Evolutionary conservation across 1,140 invertebrate genomes (phyloP), one percentile per base, ranked within the genome.

Genomic region (Drosophila sproati): DNA sequence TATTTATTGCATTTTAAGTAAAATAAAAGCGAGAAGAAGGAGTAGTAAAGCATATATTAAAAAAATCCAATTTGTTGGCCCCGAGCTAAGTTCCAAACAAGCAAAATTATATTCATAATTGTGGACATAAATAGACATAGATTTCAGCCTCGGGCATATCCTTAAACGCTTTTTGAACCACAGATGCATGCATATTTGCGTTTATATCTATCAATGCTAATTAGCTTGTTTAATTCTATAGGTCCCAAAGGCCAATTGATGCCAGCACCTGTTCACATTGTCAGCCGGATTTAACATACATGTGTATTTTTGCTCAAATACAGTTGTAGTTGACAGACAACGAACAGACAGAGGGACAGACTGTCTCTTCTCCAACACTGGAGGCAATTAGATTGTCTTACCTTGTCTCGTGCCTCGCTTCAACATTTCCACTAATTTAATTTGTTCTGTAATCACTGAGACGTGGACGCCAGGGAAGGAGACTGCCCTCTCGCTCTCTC

Each of bases 371-470:
- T 20, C 20, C 20, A 20, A 28, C 12, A 31, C 28, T 56, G 55
- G 35, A 55, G 29, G 67, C 80, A 88, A 87, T 87, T 87, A 88
- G 70, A 87, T 88, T 87, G 70, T 71, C 74, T 80, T 69, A 69
- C 71, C 71, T 72, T 63, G 66, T n/a, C 72, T 82, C 76, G 75
- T 62, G 66, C 76, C 78, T 73, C 79, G 69, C 77, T 79, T 77
- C 63, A 70, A 70, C 70, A 75, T 88, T 88, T 80, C 69, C 70
- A 88, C 80, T 87, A 87, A 87, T 87, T 87, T 78, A 87, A 87
- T 87, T 87, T 87, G 85, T 72, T 78, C 63, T 55, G 80, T 83
- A 89, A 88, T 87, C 77, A 86, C 52, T 68, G 69, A 64, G 60
- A 72, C 37, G 73, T 69, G 68, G 72, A 50, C 4, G 48, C 20